phyloP scores from a whole-genome alignment of 2,888 invertebrate species.

The Drosophila rubida region DNA sequence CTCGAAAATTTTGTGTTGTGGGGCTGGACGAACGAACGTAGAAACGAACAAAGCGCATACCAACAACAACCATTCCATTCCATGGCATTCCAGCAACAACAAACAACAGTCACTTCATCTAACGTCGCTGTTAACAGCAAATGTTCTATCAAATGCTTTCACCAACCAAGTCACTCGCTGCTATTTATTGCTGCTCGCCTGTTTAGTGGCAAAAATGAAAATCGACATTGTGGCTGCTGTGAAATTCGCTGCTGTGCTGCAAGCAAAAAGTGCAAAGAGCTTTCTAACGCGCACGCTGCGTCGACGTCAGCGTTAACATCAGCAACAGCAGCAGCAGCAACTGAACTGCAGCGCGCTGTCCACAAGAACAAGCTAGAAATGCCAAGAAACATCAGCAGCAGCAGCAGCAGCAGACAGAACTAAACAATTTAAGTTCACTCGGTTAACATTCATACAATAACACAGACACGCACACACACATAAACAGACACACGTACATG shows the following conservation, averaged over 20 bases:
- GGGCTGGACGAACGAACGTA: conserved; percentile 20
- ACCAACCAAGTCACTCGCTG: conserved; percentile 31
- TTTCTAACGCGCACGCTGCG: conserved; percentile 45
- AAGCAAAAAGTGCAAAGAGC: conserved; percentile 30
- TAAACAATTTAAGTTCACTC: conserved; percentile 75
- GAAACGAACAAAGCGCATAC: conserved; percentile 1
- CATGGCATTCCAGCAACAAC: conserved; percentile 25
- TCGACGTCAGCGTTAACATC: neutral
- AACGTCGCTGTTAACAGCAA: conserved; percentile 48
- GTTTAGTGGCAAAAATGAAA: conserved; percentile 41
- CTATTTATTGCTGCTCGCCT: conserved; percentile 36
- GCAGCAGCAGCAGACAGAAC: conserved; percentile 40
- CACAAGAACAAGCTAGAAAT: conserved; percentile 48
- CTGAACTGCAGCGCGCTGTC: conserved; percentile 41
- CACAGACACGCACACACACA: conserved; percentile 7
- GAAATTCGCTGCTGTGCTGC: conserved; percentile 11
- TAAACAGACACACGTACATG: conserved; percentile 12
- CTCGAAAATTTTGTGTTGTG: conserved; percentile 38
- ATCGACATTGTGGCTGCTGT: conserved; percentile 20
- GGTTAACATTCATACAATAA: conserved; percentile 54
- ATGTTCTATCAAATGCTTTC: conserved; percentile 59
- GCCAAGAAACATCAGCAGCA: conserved; percentile 33
- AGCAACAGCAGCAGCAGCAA: conserved; percentile 1
- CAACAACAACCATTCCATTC: neutral
- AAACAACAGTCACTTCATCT: conserved; percentile 13